Conservation (phyloP, 2,113 vertebrate species). For the Macrotus californicus region DNA sequence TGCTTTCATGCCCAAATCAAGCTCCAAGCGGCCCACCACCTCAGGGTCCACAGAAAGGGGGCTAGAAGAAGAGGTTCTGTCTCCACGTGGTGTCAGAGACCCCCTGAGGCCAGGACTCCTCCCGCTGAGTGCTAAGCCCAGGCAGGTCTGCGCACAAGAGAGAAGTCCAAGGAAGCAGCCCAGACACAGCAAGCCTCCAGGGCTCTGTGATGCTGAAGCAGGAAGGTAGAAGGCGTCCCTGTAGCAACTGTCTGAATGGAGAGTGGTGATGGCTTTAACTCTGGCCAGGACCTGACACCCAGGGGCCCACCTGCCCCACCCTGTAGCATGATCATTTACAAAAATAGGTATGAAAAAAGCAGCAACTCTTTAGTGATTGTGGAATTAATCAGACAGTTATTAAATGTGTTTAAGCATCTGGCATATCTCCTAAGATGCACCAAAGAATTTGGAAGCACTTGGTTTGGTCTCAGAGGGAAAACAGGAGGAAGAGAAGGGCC, state of each 20-base stretch:
- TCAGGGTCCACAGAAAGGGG: accelerated
- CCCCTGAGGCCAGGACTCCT: accelerated
- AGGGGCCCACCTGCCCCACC: accelerated
- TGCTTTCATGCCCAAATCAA: background rate
- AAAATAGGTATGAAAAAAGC: conserved; percentile 70
- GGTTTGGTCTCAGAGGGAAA: conserved; percentile 64
- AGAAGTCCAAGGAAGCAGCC: background rate
- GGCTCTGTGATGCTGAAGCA: accelerated
- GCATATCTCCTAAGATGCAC: conserved; percentile 75
- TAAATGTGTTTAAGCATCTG: conserved; percentile 44
- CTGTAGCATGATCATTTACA: background rate
- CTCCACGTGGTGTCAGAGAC: background rate
- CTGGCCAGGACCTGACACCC: background rate
- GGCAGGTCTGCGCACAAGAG: background rate
- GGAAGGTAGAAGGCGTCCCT: background rate
- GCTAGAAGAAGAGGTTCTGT: accelerated
- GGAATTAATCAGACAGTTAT: background rate
- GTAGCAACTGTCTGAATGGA: accelerated
- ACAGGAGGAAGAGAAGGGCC: background rate
- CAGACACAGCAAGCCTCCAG: background rate
- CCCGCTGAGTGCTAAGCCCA: accelerated
- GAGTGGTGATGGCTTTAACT: conserved; percentile 26
- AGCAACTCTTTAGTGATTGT: background rate
- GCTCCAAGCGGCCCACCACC: accelerated
- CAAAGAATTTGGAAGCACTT: conserved; percentile 79